Percentiles rank a stretch among this genome's conserved stretches.
phyloP scores from a whole-genome alignment of 2,888 invertebrate genomes.

The Hyposoter dolosus region DNA sequence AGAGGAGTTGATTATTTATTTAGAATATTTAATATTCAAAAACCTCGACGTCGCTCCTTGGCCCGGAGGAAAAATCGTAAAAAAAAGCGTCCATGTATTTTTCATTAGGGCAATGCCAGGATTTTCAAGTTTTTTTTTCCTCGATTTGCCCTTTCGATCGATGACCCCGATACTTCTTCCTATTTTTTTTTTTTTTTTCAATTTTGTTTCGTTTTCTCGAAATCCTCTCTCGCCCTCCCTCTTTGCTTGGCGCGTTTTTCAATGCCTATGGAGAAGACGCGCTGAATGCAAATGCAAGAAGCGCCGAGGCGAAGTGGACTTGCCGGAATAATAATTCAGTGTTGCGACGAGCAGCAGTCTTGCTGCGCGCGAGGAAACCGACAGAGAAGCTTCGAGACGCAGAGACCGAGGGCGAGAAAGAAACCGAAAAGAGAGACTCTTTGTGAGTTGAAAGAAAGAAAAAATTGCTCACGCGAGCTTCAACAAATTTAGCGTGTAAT shows the following conservation, averaged over 20 bases:
- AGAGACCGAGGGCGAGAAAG: background rate
- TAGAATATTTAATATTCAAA: background rate
- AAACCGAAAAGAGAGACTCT: constrained; percentile 26
- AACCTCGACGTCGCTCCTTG: background rate
- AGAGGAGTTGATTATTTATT: background rate
- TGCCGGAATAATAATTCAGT: constrained; percentile 64
- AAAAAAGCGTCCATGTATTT: constrained; percentile 22
- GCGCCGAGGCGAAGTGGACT: constrained; percentile 49
- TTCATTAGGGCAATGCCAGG: background rate
- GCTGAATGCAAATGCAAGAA: constrained; percentile 63
- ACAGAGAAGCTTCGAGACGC: constrained; percentile 13
- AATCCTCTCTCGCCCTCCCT: constrained; percentile 1
- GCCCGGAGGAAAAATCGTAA: background rate
- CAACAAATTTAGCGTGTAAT: constrained; percentile 61
- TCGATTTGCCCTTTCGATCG: constrained; percentile 1
- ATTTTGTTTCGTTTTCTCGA: constrained; percentile 7
- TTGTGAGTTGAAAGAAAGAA: constrained; percentile 10
- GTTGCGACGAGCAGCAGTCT: constrained; percentile 46
- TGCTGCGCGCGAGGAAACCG: constrained; percentile 16
- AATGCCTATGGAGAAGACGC: constrained; percentile 34
- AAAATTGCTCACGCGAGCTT: constrained; percentile 63
- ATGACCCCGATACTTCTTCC: constrained; percentile 17
- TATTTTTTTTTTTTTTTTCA: constrained; percentile 18
- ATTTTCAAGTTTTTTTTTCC: constrained; percentile 9
- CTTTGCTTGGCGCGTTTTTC: background rate